Evolutionary conservation across 2,797 vertebrate species (phyloP), one percentile per base, ranked within the genome.

Genomic region (Cryptoprocta ferox): DNA sequence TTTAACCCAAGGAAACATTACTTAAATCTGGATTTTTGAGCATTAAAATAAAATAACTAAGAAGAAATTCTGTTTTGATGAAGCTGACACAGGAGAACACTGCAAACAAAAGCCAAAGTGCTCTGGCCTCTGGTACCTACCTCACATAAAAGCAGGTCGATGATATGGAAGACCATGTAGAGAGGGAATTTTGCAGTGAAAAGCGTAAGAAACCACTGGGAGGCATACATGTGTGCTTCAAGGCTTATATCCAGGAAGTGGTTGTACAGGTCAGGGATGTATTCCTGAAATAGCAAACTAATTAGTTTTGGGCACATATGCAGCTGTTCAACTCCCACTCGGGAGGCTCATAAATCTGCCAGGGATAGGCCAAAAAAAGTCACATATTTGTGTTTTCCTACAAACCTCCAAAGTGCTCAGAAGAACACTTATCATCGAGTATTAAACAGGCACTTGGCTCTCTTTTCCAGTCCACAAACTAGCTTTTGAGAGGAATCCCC

Each of bases 101-200:
- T 84, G 26, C 3, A 78, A 70, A 87, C 19, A 26, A 42, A 35
- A 70, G 42, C 66, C 45, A 2, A 91, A 48, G 86, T 6, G 86
- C 35, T 94, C 59, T 2, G 37, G 0, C 26, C 66, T 3, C 70
- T 0, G 91, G 78, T 84, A 98, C 99, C 0, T 97, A 99, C 99
- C 99, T 99, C 99, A 97, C 99, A 99, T 0, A 99, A 98, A 70
- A 99, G 99, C 97, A 99, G 99, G 98, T 99, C 99, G 63, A 99
- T 99, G 99, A 99, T 99, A 96, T 99, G 99, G 99, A 99, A 99
- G 98, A 99, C 99, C 99, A 99, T 99, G 99, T 99, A 99, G 97
- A 99, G 99, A 83, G 99, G 99, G 98, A 99, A 99, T 97, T 99
- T 99, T 96, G 99, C 99, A 70, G 99, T 99, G 98, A 99, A 99